phyloP scores from a whole-genome alignment of 2,797 vertebrate species.

The Xenops minutus region DNA sequence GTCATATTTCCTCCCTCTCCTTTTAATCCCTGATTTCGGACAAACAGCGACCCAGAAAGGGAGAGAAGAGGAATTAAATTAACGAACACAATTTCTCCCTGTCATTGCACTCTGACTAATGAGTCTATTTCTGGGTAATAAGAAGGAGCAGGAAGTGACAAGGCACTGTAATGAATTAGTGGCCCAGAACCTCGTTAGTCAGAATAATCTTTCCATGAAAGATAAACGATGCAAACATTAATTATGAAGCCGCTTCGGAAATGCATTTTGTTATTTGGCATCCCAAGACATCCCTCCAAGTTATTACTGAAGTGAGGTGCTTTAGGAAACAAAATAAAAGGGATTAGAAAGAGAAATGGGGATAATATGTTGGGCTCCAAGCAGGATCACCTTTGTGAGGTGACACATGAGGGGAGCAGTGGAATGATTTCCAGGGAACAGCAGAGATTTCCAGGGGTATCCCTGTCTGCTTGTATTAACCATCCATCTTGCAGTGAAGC shows the following conservation, averaged over 20 bases:
- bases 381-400: background rate
- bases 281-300: slow-evolving; percentile 63
- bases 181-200: slow-evolving; percentile 85
- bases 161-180: slow-evolving; percentile 82
- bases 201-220: slow-evolving; percentile 83
- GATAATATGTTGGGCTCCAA: background rate
- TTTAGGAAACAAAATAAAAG: background rate
- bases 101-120: slow-evolving; percentile 85
- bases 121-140: slow-evolving; percentile 85
- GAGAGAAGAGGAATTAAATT: slow-evolving; percentile 80
- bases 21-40: slow-evolving; percentile 60
- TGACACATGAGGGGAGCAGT: background rate
- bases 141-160: slow-evolving; percentile 84
- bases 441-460: background rate
- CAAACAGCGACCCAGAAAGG: slow-evolving; percentile 60
- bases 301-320: slow-evolving; percentile 59
- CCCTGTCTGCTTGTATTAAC: background rate
- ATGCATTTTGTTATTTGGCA: slow-evolving; percentile 74
- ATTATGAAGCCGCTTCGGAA: slow-evolving; percentile 76
- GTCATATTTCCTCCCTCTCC: background rate
- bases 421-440: background rate
- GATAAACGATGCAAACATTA: slow-evolving; percentile 84
- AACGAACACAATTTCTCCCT: slow-evolving; percentile 81
- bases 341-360: background rate
- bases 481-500: background rate